Base-by-base conservation (phyloP, 1,140 invertebrate species). In the Coptotermes formosanus region DNA sequence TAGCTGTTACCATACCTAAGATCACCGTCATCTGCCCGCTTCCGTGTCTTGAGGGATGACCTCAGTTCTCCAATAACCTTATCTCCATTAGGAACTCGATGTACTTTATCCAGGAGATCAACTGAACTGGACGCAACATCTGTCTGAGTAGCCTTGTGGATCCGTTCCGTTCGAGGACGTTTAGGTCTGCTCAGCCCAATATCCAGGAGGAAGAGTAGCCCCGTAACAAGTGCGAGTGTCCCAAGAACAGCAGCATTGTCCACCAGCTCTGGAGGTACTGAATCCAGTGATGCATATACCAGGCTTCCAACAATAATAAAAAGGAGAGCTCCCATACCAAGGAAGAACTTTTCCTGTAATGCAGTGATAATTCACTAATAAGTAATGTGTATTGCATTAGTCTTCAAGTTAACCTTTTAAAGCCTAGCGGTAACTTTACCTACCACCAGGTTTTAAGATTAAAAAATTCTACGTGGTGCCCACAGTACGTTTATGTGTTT, bases 181-280 rank as follows among this genome's bases (percentile, higher is more conserved):
- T 48, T 44, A 32, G 59, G 84, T 44, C 75, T 32, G 43, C 85
- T 82, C 9, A 91, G 92, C 87, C 92, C 92, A n/a, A 94, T 90
- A 89, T 96, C 95, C 30, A 94, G 89, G 11, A 96, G 92, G 90
- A 95, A 95, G 7, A 95, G 90, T 4, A 94, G 91, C 2, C 93
- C 95, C 0, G 94, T 95, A 14, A 94, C 86, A 12, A 96, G 90
- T n/a, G 95, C 94, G 9, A 96, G 90, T 19, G 92, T 92, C 1
- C 95, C 95, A 23, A 96, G 91, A 38, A 95, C 92, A 0, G 94
- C 93, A 0, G 94, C 95, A 89, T 96, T 96, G 87, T 95, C 94
- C 11, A 95, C 90, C 82, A 96, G 90, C 69, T 94, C 92, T 19
- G 91, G 89, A 7, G 94, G 94, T 7, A 96, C 92, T 81, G 93